These are phyloP conservation scores for Aphyosemion australe DNA, from an alignment of 2,113 vertebrate genomes.

Conservation along the genomic window DNA sequence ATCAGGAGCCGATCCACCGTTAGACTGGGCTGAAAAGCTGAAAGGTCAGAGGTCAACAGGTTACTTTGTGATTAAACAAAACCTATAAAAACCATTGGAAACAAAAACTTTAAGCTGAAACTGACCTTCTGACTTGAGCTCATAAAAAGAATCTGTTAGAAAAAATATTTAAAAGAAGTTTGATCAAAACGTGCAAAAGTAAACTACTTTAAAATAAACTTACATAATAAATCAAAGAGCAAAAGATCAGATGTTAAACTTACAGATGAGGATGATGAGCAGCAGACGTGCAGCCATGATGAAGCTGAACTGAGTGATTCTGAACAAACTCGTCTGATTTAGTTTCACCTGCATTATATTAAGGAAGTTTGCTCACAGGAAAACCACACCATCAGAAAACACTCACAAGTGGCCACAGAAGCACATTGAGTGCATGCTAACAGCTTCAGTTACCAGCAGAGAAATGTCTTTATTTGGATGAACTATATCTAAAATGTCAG, in stretches of 20 bases:
- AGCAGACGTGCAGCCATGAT: conserved; percentile 18
- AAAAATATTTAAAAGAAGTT: neutral
- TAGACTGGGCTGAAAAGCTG: conserved; percentile 16
- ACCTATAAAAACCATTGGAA: neutral
- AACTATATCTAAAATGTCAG: no score
- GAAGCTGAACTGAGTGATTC: neutral
- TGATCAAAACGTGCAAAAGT: no score
- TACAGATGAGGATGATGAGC: conserved; percentile 22
- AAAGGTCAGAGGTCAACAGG: conserved; percentile 4
- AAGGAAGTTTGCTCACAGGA: neutral
- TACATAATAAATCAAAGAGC: no score
- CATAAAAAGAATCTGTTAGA: conserved; percentile 14
- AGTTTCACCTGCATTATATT: accelerated
- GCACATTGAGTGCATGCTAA: no score
- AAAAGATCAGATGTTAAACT: conserved; percentile 8
- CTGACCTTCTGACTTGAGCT: conserved; percentile 12
- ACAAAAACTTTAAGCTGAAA: no score
- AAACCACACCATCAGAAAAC: neutral
- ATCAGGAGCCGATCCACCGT: conserved; percentile 1
- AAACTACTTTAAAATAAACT: neutral
- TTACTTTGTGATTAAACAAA: neutral
- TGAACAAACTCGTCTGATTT: neutral
- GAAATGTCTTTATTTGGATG: no score
- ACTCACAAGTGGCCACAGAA: no score
- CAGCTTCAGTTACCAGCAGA: no score